Percentiles rank a stretch among this genome's conserved stretches.
phyloP scores from a whole-genome alignment of 2,113 vertebrate genomes.

The Ciconia stormi region DNA sequence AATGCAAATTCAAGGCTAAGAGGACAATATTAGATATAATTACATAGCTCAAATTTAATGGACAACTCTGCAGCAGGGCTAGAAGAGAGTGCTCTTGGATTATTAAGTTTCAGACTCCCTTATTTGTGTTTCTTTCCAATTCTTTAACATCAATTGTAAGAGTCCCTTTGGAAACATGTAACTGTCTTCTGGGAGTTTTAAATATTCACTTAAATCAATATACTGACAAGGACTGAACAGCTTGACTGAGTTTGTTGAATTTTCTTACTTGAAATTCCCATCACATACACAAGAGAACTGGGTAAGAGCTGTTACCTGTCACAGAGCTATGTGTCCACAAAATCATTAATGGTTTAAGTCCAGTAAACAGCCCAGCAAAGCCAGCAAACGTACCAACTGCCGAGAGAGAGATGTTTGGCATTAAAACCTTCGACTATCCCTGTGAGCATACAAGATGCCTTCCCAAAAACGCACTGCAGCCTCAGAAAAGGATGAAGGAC shows the following conservation, averaged over 20 bases:
- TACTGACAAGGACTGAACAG: background rate
- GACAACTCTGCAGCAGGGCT: background rate
- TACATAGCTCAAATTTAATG: background rate
- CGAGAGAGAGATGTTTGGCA: background rate
- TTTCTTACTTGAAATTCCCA: constrained; percentile 22
- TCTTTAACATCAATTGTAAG: background rate
- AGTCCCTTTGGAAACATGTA: background rate
- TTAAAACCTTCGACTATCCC: background rate
- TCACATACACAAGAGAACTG: background rate
- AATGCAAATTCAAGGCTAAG: background rate
- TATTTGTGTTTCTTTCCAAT: background rate
- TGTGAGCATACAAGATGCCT: background rate
- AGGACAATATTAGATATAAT: background rate
- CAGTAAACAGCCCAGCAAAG: background rate
- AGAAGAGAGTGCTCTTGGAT: background rate
- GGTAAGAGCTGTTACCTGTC: background rate
- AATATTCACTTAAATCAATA: constrained; percentile 43
- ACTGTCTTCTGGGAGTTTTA: background rate
- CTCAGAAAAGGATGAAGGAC: background rate
- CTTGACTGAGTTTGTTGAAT: background rate
- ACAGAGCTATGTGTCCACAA: background rate
- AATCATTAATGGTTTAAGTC: background rate
- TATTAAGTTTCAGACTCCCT: background rate
- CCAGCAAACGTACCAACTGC: background rate
- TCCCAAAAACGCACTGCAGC: background rate